Conservation (phyloP, 1,140 invertebrate genomes). For the Lepidurus packardi region DNA sequence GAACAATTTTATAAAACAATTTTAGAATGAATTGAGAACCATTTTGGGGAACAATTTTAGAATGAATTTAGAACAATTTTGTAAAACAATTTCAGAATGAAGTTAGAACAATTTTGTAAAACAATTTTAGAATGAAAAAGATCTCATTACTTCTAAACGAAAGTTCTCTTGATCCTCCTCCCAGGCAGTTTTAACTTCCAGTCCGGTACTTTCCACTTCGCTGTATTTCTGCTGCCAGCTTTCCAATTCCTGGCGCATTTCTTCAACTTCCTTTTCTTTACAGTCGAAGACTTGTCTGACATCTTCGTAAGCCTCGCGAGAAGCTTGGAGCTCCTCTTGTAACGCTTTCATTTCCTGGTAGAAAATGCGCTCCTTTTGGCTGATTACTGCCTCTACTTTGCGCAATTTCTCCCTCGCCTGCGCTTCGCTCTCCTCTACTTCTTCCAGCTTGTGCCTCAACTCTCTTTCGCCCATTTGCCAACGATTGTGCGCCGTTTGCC, state of each 20-base stretch:
- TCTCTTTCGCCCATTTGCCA: not conserved
- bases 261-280: slow-evolving; percentile 33
- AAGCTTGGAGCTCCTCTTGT: slow-evolving; percentile 10
- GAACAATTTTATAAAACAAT: no score
- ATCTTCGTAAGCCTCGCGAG: slow-evolving; percentile 36
- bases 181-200: slow-evolving; percentile 31
- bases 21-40: not conserved
- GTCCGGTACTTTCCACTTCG: slow-evolving; percentile 25
- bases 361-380: slow-evolving; percentile 6
- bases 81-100: not conserved
- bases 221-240: not conserved
- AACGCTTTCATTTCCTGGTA: slow-evolving; percentile 14
- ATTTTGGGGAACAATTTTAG: no score
- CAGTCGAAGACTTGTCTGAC: slow-evolving; percentile 32
- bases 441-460: slow-evolving; percentile 9
- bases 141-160: slow-evolving; percentile 35
- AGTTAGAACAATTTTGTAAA: no score
- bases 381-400: not conserved
- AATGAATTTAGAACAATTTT: no score
- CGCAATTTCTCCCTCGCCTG: not conserved
- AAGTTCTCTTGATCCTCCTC: slow-evolving; percentile 34
- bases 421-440: not conserved
- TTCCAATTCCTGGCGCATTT: not conserved
- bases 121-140: not conserved
- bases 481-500: not conserved